Base-by-base conservation (phyloP, 2,113 vertebrate species). In the Mastomys natalensis region DNA sequence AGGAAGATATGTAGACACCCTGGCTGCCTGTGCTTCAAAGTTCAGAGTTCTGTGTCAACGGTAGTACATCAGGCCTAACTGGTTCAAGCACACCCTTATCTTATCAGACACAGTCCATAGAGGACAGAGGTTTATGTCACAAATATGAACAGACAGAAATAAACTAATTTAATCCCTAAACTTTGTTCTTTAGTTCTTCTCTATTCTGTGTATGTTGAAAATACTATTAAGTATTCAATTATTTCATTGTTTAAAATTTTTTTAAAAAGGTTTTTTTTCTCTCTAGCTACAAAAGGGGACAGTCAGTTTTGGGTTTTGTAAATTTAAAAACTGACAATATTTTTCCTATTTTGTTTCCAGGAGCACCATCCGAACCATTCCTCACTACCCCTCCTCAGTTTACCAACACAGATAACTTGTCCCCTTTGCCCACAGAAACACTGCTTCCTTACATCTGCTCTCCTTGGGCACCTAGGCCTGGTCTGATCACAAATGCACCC, bases 241-340 rank as follows among this genome's bases (percentile, higher is more conserved):
- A 60, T 78, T 45, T 90, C 80, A 73, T 8, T 87, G 58, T n/a
- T 16, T 2, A 68, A 81, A 90, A n/a, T 40, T 45, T 45, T 45
- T 45, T 45, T 45, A 37, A 34, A 48, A 29, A 31, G 5, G 19
- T 21, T 58, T 60, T 60, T 60, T 60, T 16, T n/a, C 85, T 80
- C 76, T 43, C 45, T 91, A 88, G 0, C 51, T 85, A 34, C 10
- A 62, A 80, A 70, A 87, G 12, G 45, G 0, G 0, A 7, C 8
- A 29, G 16, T 93, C 19, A 51, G 55, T 62, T 82, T 90, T 19
- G 87, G 7, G 55, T 87, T 97, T 62, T 81, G 22, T 66, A 70
- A 86, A 96, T 93, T 91, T 89, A 76, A 93, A 96, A 74, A 48
- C 78, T 96, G 78, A 62, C 16, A 87, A 24, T 22, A 24, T 55